Evolutionary conservation across 2,888 invertebrate species (phyloP), one percentile per base, ranked within the genome.

Genomic region (Acanthosepion lycidas): DNA sequence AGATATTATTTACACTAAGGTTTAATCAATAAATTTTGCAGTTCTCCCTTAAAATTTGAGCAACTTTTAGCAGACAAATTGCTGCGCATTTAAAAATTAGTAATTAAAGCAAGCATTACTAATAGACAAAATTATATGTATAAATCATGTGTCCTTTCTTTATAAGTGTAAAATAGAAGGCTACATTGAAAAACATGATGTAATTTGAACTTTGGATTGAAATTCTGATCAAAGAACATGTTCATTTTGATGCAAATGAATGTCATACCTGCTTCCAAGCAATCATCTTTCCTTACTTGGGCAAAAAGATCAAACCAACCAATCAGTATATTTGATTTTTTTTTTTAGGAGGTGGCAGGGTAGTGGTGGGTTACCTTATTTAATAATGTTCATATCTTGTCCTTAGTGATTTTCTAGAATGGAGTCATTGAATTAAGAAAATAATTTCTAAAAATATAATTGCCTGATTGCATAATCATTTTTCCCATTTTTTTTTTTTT

Each of bases 401-500:
- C 15, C 78, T n/a, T n/a, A 23, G 78, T 78, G 78, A 78, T 78
- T n/a, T 78, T n/a, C n/a, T 78, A n/a, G 12, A n/a, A 15, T 78
- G 78, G 78, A 78, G n/a, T n/a, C 78, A 78, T 78, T 78, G 78
- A 78, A 78, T 78, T 78, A 78, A 78, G 78, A 78, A 78, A 78
- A 78, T 9, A n/a, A 5, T 78, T 78, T n/a, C n/a, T 3, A 78
- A 78, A 78, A 78, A 78, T 78, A 33, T 78, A 78, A 78, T 78
- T 12, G n/a, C n/a, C 78, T 78, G 15, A 78, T 78, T 78, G n/a
- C 78, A 78, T 78, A 78, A 78, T 78, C 15, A n/a, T 18, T 15
- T 78, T 78, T 78, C 33, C 12, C n/a, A 78, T 33, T 78, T 78
- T 78, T 78, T 9, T 78, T 9, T 78, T 78, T 78, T n/a, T 33